phyloP scores from a whole-genome alignment of 2,888 invertebrate species.

The Rhodophaea formosa region DNA sequence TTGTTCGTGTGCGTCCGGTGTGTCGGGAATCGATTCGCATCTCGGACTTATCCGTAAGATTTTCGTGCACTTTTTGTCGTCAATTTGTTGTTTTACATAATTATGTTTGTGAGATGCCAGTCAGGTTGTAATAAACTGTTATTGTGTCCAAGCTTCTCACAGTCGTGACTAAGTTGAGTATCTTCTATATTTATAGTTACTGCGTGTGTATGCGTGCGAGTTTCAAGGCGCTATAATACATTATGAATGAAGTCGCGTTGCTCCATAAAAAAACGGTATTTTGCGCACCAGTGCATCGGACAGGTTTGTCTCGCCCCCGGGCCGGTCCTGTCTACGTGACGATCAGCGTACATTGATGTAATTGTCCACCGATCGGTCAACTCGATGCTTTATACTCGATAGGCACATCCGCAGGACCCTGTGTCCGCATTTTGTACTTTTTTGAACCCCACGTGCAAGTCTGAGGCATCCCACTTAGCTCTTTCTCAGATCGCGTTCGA shows the following conservation, averaged over 20 bases:
- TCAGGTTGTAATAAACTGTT: conserved; percentile 51
- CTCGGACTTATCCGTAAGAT: conserved; percentile 51
- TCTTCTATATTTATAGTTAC: conserved; percentile 51
- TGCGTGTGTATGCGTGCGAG: conserved; percentile 49
- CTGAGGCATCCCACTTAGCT: conserved; percentile 37
- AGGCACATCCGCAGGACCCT: conserved; percentile 56
- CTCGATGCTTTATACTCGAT: conserved; percentile 46
- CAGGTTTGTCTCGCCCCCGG: conserved; percentile 64
- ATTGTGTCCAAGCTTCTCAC: conserved; percentile 34
- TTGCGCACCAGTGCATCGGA: conserved; percentile 54
- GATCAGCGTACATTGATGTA: conserved; percentile 63
- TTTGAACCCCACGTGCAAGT: conserved; percentile 38
- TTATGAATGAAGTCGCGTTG: conserved; percentile 77
- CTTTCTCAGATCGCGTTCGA: conserved; percentile 42
- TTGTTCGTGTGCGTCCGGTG: conserved; percentile 46
- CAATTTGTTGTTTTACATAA: conserved; percentile 35
- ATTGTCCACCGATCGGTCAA: conserved; percentile 62
- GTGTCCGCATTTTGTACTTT: conserved; percentile 43
- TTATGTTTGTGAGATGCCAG: conserved; percentile 40
- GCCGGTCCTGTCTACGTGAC: conserved; percentile 59
- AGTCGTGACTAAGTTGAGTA: conserved; percentile 39
- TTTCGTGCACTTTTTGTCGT: conserved; percentile 60
- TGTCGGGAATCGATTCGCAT: conserved; percentile 41
- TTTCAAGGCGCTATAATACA: conserved; percentile 68
- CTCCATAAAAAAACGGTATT: conserved; percentile 70